Conservation (phyloP, 2,888 invertebrate genomes). For the Eristalinus aeneus region DNA sequence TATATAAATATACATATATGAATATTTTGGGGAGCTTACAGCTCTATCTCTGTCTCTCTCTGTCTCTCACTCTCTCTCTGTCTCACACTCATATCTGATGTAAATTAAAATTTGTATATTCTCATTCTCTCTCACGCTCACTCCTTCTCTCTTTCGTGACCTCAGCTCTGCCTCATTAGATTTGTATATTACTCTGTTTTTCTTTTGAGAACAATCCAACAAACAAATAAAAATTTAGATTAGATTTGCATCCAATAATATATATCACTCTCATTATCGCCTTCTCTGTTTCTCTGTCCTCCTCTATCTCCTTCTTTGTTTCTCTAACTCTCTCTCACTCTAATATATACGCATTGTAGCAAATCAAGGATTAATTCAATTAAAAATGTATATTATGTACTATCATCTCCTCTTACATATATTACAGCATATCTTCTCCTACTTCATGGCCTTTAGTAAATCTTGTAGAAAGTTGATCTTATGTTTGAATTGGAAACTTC, state of each 20-base stretch:
- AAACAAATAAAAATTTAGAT: constrained; percentile 34
- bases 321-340: background rate
- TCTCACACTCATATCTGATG: constrained; percentile 68
- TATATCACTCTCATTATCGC: constrained; percentile 55
- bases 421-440: constrained; percentile 37
- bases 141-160: constrained; percentile 65
- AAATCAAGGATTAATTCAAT: constrained; percentile 26
- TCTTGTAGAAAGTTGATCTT: constrained; percentile 33
- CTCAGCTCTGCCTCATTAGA: constrained; percentile 61
- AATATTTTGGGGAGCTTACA: constrained; percentile 60
- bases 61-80: constrained; percentile 42
- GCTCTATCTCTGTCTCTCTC: constrained; percentile 36
- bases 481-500: constrained; percentile 32
- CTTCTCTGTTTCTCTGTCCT: constrained; percentile 35
- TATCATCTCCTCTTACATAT: constrained; percentile 46
- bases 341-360: constrained; percentile 43
- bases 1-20: constrained; percentile 64
- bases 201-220: constrained; percentile 18
- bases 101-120: constrained; percentile 68
- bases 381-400: constrained; percentile 2
- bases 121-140: constrained; percentile 73
- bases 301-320: background rate
- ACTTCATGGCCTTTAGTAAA: constrained; percentile 50
- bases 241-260: constrained; percentile 59
- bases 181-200: constrained; percentile 51